phyloP scores from a whole-genome alignment of 2,113 vertebrate genomes.

The Poeciliopsis retropinna region DNA sequence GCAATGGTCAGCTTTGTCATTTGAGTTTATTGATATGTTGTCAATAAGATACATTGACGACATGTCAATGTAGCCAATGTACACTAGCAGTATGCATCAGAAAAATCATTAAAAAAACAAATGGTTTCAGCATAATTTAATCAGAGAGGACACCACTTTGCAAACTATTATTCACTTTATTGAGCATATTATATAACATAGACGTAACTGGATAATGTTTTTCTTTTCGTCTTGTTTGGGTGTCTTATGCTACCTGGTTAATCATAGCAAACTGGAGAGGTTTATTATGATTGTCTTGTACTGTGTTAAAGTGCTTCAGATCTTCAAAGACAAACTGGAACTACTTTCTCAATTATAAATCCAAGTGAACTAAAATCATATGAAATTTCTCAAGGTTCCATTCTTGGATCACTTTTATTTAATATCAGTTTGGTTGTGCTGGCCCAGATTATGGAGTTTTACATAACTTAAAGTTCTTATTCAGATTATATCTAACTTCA shows the following conservation, averaged over 20 bases:
- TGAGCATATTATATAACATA: conserved; percentile 44
- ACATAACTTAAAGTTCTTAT: no score
- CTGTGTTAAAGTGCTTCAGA: neutral
- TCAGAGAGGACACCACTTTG: conserved; percentile 32
- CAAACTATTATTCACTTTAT: conserved; percentile 61
- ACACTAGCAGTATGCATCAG: conserved; percentile 50
- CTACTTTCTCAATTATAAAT: neutral
- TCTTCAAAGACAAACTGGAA: neutral
- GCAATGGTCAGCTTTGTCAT: conserved; percentile 58
- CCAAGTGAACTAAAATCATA: no score
- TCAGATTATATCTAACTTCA: no score
- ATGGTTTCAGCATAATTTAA: conserved; percentile 48
- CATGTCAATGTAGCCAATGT: neutral
- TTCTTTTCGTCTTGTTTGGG: conserved; percentile 21
- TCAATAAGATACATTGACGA: neutral
- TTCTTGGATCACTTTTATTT: no score
- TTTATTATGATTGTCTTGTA: no score
- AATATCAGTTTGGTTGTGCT: no score
- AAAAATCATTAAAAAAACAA: conserved; percentile 59
- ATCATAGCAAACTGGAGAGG: no score
- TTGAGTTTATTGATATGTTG: conserved; percentile 72
- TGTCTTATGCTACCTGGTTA: no score
- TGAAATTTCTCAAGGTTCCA: no score
- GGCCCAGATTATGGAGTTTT: no score
- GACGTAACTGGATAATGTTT: conserved; percentile 55